Percentiles rank a stretch among this genome's conserved stretches.
Conservation (phyloP, 2,113 vertebrate genomes). For the Sclerurus mexicanus region DNA sequence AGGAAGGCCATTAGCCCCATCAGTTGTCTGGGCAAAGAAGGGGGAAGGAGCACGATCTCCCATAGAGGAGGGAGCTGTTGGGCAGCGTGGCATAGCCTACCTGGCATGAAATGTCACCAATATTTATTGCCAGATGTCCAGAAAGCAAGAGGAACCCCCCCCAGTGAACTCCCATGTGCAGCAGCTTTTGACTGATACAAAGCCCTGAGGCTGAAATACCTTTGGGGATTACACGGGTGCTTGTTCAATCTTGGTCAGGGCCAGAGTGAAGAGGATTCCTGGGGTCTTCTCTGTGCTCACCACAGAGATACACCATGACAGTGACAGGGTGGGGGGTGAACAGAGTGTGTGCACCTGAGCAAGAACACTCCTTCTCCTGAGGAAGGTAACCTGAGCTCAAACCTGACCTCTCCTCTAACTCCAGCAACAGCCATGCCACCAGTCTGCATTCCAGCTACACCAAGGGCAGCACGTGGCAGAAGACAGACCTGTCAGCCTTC, state of each 20-base stretch:
- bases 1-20: not conserved
- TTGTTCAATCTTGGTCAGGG: not conserved
- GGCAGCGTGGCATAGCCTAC: not conserved
- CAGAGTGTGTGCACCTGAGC: accelerated
- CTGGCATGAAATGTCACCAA: not conserved
- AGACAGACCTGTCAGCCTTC: not conserved
- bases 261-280: not conserved
- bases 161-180: not conserved
- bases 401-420: not conserved
- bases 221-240: not conserved
- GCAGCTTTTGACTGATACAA: not conserved
- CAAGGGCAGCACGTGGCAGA: not conserved
- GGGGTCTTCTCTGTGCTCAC: not conserved
- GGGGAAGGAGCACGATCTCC: not conserved
- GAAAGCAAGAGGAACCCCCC: not conserved
- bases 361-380: not conserved
- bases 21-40: not conserved
- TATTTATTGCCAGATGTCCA: not conserved
- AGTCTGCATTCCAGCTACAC: constrained; percentile 5
- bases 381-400: not conserved
- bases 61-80: not conserved
- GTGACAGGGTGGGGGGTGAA: not conserved
- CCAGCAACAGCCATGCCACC: not conserved
- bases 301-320: not conserved
- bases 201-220: not conserved